A percentile compares a stretch with the other conserved stretches of the same genome.
These are phyloP conservation scores for Drosophila glabriapex DNA, from an alignment of 2,888 invertebrate genomes.

Conservation along the genomic window DNA sequence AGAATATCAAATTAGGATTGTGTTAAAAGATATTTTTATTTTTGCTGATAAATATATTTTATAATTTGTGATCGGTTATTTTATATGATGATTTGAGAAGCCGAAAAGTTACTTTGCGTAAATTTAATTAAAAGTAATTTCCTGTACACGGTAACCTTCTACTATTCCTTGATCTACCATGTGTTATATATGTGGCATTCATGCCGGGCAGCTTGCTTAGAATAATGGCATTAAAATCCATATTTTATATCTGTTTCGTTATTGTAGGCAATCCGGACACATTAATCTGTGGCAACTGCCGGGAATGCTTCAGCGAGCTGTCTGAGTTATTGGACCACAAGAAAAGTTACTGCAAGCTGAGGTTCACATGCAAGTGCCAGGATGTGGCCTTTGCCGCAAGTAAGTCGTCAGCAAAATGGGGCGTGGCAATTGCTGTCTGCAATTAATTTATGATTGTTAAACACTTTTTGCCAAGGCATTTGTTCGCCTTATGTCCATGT, in stretches of 20 bases:
- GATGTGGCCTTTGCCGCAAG: slow-evolving; percentile 86
- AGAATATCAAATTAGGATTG: background rate
- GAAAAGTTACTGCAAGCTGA: slow-evolving; percentile 90
- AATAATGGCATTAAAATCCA: slow-evolving; percentile 27
- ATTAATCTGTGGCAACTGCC: slow-evolving; percentile 92
- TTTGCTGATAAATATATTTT: slow-evolving; percentile 20
- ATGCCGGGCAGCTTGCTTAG: background rate
- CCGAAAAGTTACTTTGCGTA: background rate
- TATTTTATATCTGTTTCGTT: slow-evolving; percentile 36
- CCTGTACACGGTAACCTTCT: accelerated
- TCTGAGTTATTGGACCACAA: slow-evolving; percentile 91
- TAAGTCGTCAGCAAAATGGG: slow-evolving; percentile 65
- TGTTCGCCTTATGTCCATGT: slow-evolving; percentile 4
- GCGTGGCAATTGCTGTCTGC: slow-evolving; percentile 61
- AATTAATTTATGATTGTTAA: slow-evolving; percentile 85
- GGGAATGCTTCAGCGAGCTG: slow-evolving; percentile 90
- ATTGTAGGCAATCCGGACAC: slow-evolving; percentile 90
- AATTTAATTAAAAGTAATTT: background rate
- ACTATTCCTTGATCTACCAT: background rate
- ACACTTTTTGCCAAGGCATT: slow-evolving; percentile 73
- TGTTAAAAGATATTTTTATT: background rate
- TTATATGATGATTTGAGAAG: background rate
- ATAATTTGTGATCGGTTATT: background rate
- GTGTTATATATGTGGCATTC: background rate
- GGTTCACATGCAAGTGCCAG: slow-evolving; percentile 90